These are phyloP conservation scores for Zygaena filipendulae DNA, from an alignment of 2,888 invertebrate genomes.

Conservation along the genomic window DNA sequence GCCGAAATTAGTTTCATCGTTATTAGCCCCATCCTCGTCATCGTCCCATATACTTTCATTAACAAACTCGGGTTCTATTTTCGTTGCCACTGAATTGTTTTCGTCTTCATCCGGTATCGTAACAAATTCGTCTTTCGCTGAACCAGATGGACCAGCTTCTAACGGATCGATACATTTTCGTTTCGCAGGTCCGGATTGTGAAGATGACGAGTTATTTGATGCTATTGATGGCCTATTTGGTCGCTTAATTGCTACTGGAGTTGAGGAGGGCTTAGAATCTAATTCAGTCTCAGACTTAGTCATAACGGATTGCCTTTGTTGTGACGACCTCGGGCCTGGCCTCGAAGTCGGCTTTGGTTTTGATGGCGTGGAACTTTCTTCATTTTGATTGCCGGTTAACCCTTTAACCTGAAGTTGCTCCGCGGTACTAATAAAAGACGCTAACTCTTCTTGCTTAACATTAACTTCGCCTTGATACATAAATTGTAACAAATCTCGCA, in stretches of 20 bases:
- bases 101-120: constrained; percentile 65
- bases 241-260: constrained; percentile 71
- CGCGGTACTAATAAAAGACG: constrained; percentile 77
- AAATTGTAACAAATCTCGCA: constrained; percentile 76
- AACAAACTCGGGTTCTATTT: constrained; percentile 75
- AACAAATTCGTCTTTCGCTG: constrained; percentile 62
- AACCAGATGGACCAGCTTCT: constrained; percentile 70
- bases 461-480: constrained; percentile 80
- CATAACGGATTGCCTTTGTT: constrained; percentile 71
- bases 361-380: constrained; percentile 67
- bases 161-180: constrained; percentile 70
- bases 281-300: constrained; percentile 72
- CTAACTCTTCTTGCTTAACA: constrained; percentile 77
- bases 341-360: constrained; percentile 68
- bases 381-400: constrained; percentile 73
- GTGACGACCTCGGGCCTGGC: constrained; percentile 74
- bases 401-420: constrained; percentile 79
- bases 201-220: constrained; percentile 69
- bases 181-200: constrained; percentile 68
- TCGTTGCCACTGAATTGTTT: constrained; percentile 70
- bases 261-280: constrained; percentile 72
- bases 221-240: constrained; percentile 73
- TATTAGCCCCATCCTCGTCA: constrained; percentile 71
- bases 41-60: constrained; percentile 71
- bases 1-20: constrained; percentile 72